Percentiles rank a stretch among this genome's conserved stretches.
Conservation (phyloP, 2,113 vertebrate species). For the Urocynchramus pylzowi region DNA sequence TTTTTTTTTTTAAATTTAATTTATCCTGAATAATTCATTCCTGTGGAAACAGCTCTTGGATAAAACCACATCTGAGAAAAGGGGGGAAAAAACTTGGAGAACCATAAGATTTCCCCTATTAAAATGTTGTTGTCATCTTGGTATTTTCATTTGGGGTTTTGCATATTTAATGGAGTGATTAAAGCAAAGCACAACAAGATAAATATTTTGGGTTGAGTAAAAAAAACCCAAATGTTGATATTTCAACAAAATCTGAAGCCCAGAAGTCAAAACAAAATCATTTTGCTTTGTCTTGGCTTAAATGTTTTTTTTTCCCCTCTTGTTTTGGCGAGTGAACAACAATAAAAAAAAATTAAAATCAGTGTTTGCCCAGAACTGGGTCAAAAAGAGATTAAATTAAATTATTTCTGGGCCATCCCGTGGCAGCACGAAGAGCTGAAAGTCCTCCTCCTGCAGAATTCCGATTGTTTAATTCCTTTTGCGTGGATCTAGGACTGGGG, state of each 20-base stretch:
- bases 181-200: not conserved
- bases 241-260: not conserved
- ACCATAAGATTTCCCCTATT: not conserved
- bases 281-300: not conserved
- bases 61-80: not conserved
- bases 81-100: not conserved
- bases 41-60: not conserved
- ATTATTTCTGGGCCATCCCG: not conserved
- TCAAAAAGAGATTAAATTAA: constrained; percentile 17
- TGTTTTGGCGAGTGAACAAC: not conserved
- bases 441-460: not conserved
- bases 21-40: not conserved
- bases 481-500: accelerated
- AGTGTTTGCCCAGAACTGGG: constrained; percentile 1
- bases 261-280: not conserved
- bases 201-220: not conserved
- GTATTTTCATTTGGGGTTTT: not conserved
- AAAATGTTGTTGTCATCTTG: not conserved
- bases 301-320: accelerated
- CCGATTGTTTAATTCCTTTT: too few relatives aligned
- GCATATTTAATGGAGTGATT: not conserved
- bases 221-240: not conserved
- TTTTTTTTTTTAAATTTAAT: not conserved
- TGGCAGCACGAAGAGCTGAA: not conserved
- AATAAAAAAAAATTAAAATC: not conserved